Percentiles rank a stretch among this genome's conserved stretches.
Evolutionary conservation across 2,888 invertebrate genomes (phyloP).

Genomic region (Fabriciana adippe): DNA sequence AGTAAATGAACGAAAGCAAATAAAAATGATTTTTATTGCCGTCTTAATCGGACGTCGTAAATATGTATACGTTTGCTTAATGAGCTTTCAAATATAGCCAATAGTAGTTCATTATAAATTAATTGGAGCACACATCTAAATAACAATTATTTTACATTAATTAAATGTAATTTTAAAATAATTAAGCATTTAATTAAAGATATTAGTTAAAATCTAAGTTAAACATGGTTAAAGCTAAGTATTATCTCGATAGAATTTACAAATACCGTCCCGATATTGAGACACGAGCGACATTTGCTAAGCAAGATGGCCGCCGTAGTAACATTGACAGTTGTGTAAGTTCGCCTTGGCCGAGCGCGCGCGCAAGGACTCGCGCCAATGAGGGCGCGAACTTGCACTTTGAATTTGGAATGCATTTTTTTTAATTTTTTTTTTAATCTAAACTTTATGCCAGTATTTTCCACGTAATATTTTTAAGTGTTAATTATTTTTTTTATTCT

Average conservation of each 20-base stretch:
- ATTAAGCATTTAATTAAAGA: not conserved
- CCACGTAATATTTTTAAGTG: too few species aligned
- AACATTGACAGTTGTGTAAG: conserved; percentile 73
- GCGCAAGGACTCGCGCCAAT: conserved; percentile 62
- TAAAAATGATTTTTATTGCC: too few species aligned
- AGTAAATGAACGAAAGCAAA: too few species aligned
- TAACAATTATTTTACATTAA: too few species aligned
- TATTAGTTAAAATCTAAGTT: not conserved
- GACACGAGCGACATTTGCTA: conserved; percentile 43
- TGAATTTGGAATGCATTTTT: conserved; percentile 33
- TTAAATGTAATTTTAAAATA: not conserved
- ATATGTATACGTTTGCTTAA: too few species aligned
- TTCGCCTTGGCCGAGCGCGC: conserved; percentile 68
- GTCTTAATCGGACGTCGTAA: too few species aligned
- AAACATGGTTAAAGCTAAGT: not conserved
- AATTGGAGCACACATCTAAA: too few species aligned
- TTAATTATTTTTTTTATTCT: too few species aligned
- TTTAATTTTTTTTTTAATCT: conserved; percentile 19
- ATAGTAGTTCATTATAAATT: too few species aligned
- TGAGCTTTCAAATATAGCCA: too few species aligned
- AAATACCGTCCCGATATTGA: conserved; percentile 16
- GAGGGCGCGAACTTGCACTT: conserved; percentile 61
- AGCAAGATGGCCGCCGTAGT: conserved; percentile 68
- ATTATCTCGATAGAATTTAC: conserved; percentile 6
- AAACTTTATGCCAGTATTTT: conserved; percentile 6